Percentiles rank a stretch among this genome's conserved stretches.
Conservation (phyloP, 53 echinoderm and acorn worm genomes). For the Holothuria scabra region DNA sequence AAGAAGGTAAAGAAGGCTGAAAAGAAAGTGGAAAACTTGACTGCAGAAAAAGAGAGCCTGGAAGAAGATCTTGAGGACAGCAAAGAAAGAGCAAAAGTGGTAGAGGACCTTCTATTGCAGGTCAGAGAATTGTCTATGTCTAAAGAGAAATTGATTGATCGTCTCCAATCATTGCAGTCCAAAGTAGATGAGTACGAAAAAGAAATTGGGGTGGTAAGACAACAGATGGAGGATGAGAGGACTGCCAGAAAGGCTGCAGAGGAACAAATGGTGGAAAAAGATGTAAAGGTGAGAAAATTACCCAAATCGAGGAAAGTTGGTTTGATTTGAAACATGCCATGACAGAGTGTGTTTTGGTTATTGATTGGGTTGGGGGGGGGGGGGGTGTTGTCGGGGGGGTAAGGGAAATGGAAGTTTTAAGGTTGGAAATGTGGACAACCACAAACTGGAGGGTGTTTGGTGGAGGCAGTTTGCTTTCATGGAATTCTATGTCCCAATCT, state of each 20-base stretch:
- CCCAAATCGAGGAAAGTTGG: neutral
- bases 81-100: slow-evolving; percentile 27
- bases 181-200: slow-evolving; percentile 72
- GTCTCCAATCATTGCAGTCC: slow-evolving; percentile 60
- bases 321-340: neutral
- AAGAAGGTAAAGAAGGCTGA: slow-evolving; percentile 30
- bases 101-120: slow-evolving; percentile 35
- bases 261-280: slow-evolving; percentile 6
- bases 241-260: neutral
- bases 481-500: no score
- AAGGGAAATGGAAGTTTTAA: no score
- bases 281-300: no score
- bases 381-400: no score
- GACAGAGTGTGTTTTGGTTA: no score
- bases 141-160: slow-evolving; percentile 67
- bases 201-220: slow-evolving; percentile 62
- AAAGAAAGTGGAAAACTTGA: slow-evolving; percentile 54
- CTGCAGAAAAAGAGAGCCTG: slow-evolving; percentile 44
- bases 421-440: no score
- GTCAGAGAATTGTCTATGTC: slow-evolving; percentile 66
- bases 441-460: no score
- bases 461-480: no score
- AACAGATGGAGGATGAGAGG: slow-evolving; percentile 43
- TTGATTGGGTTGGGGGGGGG: no score
- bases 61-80: slow-evolving; percentile 47